These are phyloP conservation scores for Delichon dasypus DNA, from an alignment of 2,797 vertebrate species.

Conservation along the genomic window DNA sequence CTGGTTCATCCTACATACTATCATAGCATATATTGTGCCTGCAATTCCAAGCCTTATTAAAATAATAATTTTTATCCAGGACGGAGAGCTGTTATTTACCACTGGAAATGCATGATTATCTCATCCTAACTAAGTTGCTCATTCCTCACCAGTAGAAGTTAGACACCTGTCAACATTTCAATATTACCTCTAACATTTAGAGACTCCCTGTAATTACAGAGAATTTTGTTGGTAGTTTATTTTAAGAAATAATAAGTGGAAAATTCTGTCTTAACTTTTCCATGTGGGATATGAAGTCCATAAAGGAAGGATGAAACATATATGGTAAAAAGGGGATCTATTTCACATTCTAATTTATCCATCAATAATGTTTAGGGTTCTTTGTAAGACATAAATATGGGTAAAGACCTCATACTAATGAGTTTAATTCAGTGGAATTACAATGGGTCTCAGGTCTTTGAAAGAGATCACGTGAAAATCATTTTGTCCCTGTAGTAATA, in stretches of 20 bases:
- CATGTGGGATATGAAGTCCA: background rate
- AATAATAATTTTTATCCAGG: conserved; percentile 59
- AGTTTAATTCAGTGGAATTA: background rate
- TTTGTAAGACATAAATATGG: background rate
- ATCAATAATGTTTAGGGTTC: background rate
- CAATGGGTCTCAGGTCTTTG: background rate
- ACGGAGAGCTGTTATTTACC: conserved; percentile 1
- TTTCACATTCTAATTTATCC: background rate
- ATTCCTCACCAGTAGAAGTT: background rate
- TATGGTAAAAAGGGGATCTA: background rate
- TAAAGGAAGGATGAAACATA: background rate
- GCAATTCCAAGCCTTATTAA: conserved; percentile 41
- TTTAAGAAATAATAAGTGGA: conserved; percentile 6
- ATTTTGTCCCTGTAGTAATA: background rate
- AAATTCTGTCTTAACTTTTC: background rate
- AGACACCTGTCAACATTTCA: conserved; percentile 39
- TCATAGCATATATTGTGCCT: conserved; percentile 22
- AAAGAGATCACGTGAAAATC: background rate
- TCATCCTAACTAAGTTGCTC: conserved; percentile 3
- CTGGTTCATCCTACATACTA: conserved; percentile 19
- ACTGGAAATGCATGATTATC: conserved; percentile 44
- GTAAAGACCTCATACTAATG: background rate
- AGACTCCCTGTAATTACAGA: background rate
- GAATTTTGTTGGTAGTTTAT: conserved; percentile 1
- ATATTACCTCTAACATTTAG: conserved; percentile 11